Percentiles rank a stretch among this genome's conserved stretches.
Conservation (phyloP, 2,113 vertebrate genomes). For the Elachura formosa region DNA sequence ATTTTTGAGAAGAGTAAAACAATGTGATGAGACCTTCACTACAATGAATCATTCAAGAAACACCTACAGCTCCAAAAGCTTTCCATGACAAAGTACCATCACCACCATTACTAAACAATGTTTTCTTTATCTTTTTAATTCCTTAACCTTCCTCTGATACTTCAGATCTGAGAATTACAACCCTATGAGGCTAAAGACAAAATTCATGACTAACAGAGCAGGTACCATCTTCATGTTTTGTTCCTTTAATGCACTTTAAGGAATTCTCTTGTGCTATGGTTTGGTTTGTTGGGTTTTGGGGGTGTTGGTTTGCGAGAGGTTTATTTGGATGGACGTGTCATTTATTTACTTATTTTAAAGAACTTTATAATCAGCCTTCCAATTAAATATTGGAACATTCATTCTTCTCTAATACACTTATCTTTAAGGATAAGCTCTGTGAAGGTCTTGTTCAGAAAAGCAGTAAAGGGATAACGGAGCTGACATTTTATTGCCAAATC, state of each 20-base stretch:
- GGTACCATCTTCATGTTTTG: neutral
- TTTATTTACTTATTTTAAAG: neutral
- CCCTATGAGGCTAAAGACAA: neutral
- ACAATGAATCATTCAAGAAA: neutral
- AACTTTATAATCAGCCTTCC: neutral
- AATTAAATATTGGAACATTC: neutral
- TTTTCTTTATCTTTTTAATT: neutral
- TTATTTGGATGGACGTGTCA: neutral
- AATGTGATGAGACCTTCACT: neutral
- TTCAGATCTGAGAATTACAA: neutral
- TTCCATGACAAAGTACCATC: neutral
- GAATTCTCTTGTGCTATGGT: neutral
- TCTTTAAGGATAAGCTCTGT: neutral
- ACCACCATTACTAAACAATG: neutral
- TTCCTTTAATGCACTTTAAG: neutral
- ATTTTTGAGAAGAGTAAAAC: neutral
- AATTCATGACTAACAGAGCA: neutral
- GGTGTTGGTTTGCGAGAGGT: fast-evolving
- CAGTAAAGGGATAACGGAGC: neutral
- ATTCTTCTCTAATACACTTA: neutral
- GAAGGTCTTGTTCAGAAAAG: neutral
- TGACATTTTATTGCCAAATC: neutral
- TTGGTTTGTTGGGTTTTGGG: neutral
- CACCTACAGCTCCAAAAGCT: neutral
- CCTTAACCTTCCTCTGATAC: neutral